Evolutionary conservation across 2,113 vertebrate genomes (phyloP).

Genomic region (Tonatia bakeri): DNA sequence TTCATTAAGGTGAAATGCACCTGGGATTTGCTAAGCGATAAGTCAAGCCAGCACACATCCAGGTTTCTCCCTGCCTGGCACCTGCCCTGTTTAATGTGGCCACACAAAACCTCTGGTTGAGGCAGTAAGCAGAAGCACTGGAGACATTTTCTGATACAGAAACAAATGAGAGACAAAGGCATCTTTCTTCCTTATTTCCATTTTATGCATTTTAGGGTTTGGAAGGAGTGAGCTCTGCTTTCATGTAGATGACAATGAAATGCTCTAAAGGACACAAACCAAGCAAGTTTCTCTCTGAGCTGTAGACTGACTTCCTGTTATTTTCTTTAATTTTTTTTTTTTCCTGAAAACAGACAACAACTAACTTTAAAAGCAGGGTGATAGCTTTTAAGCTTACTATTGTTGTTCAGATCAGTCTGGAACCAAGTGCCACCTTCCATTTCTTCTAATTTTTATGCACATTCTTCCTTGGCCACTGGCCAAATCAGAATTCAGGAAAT

Average conservation of each 20-base stretch:
- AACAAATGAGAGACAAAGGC: conserved; percentile 31
- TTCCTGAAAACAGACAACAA: conserved; percentile 62
- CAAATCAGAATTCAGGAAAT: conserved; percentile 76
- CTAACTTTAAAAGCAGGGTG: conserved; percentile 66
- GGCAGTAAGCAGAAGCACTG: conserved; percentile 1
- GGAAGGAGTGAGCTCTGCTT: conserved; percentile 12
- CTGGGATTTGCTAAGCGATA: conserved; percentile 5
- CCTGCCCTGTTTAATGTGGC: neutral
- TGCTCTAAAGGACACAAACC: conserved; percentile 43
- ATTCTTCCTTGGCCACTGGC: conserved; percentile 73
- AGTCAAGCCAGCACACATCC: conserved; percentile 8
- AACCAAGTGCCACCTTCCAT: conserved; percentile 70
- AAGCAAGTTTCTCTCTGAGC: neutral
- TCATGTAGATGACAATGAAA: conserved; percentile 14
- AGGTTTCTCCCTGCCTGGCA: neutral
- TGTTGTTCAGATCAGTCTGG: conserved; percentile 74
- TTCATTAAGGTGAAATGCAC: conserved; percentile 31
- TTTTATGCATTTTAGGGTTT: conserved; percentile 37
- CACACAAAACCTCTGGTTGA: conserved; percentile 37
- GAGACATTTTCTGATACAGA: conserved; percentile 45
- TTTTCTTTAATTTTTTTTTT: conserved; percentile 64
- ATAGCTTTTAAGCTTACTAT: conserved; percentile 70
- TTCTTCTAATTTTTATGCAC: conserved; percentile 78
- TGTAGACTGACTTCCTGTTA: conserved; percentile 64
- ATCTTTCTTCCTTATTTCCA: conserved; percentile 49